phyloP scores from a whole-genome alignment of 2,797 vertebrate species.

The Phrynocephalus forsythii region DNA sequence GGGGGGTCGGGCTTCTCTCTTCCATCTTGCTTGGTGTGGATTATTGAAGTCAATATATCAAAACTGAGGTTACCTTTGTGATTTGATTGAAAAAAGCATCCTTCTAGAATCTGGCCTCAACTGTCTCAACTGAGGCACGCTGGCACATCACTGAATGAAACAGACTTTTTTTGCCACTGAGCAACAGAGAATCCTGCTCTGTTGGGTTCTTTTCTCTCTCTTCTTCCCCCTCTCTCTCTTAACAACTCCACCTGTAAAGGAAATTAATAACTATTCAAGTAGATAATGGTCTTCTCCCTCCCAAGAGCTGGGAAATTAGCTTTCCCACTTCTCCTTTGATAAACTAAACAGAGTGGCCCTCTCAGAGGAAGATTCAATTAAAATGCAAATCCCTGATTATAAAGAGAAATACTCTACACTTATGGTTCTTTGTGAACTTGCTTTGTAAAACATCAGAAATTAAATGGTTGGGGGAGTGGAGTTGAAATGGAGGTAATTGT shows the following conservation, averaged over 20 bases:
- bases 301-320: slow-evolving; percentile 52
- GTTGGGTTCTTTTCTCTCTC: rapidly evolving
- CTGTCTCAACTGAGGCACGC: background rate
- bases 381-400: slow-evolving; percentile 67
- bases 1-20: background rate
- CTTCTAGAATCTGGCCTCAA: rapidly evolving
- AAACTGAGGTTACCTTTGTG: background rate
- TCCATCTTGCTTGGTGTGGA: background rate
- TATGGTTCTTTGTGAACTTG: slow-evolving; percentile 64
- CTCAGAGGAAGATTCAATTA: slow-evolving; percentile 64
- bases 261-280: slow-evolving; percentile 7
- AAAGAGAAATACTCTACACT: slow-evolving; percentile 40
- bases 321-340: slow-evolving; percentile 59
- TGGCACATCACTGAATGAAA: rapidly evolving
- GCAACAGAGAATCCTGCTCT: background rate
- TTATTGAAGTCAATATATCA: background rate
- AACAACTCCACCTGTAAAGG: slow-evolving; percentile 19
- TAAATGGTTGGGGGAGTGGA: slow-evolving; percentile 65
- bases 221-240: background rate
- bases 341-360: slow-evolving; percentile 56
- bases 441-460: slow-evolving; percentile 63
- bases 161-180: background rate
- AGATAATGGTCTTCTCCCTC: slow-evolving; percentile 36
- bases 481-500: slow-evolving; percentile 38
- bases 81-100: slow-evolving; percentile 10